These are phyloP conservation scores for Oxystoma pomonae DNA, from an alignment of 2,888 invertebrate species.

Conservation along the genomic window DNA sequence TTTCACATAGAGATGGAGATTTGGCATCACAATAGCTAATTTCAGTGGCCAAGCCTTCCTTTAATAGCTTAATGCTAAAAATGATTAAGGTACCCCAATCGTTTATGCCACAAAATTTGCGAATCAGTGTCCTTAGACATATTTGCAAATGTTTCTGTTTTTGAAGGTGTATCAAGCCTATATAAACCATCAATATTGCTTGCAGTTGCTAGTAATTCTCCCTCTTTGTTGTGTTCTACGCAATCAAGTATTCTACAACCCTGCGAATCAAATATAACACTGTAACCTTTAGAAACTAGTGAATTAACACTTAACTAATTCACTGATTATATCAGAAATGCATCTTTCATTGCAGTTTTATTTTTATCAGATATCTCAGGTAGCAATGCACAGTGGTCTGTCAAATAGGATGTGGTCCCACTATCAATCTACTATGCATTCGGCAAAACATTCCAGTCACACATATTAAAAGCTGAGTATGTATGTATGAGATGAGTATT, in stretches of 20 bases:
- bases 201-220: slow-evolving; percentile 16
- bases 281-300: slow-evolving; percentile 24
- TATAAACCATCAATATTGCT: slow-evolving; percentile 13
- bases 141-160: slow-evolving; percentile 7
- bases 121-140: slow-evolving; percentile 12
- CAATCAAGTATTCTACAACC: slow-evolving; percentile 19
- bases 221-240: slow-evolving; percentile 4
- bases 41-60: slow-evolving; percentile 23
- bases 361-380: slow-evolving; percentile 8
- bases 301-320: slow-evolving; percentile 28
- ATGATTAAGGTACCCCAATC: slow-evolving; percentile 21
- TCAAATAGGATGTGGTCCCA: slow-evolving; percentile 21
- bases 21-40: slow-evolving; percentile 12
- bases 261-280: slow-evolving; percentile 21
- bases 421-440: slow-evolving; percentile 21
- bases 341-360: slow-evolving; percentile 4
- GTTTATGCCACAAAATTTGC: slow-evolving; percentile 20
- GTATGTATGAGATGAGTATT: slow-evolving; percentile 1
- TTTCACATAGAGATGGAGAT: slow-evolving; percentile 17
- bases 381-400: slow-evolving; percentile 12
- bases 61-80: slow-evolving; percentile 22
- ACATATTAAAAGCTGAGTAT: slow-evolving; percentile 9
- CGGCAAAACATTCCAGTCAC: not conserved
- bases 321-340: slow-evolving; percentile 23
- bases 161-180: not conserved